Evolutionary conservation across 2,888 invertebrate genomes (phyloP), one percentile per base, ranked within the genome.

Genomic region (Idaea dimidiata): DNA sequence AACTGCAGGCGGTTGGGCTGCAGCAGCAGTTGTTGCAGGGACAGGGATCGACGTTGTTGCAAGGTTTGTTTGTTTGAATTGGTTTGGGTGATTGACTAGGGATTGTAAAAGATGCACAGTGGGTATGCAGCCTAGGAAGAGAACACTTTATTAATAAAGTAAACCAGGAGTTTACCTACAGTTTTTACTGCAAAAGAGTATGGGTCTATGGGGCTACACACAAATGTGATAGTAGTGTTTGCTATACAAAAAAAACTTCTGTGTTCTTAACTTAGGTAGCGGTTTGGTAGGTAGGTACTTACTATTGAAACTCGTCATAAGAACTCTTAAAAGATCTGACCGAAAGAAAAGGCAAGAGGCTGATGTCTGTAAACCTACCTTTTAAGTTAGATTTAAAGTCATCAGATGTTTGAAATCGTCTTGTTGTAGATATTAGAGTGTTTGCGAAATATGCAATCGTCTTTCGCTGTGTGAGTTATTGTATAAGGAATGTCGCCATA

Each of bases 11-110:
- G 16, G 94, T 93, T 62, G 94, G 94, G 16, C 78, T 94, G 72
- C 94, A 94, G 75, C 94, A 94, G 72, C 94, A 94, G 71, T 81
- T 94, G 76, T 72, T 94, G 74, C 94, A 94, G 92, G 94, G 94
- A 84, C 91, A 94, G 87, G 87, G 93, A 69, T 88, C 90, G 0
- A 89, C 89, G 84, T 78, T 93, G 81, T 75, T 91, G 68, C 92
- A 91, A 89, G 91, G 92, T 91, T 64, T 59, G 73, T 59, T 33
- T n/a, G 10, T 32, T 32, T 32, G 32, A 3, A 32, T 2, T 2
- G 0, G 32, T 32, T 32, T 32, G 32, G 32, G 43, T 43, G 3
- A 43, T 14, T 8, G 10, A 3, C 3, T 14, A 14, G 43, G 10
- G 14, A 43, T 10, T 14, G 43, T 43, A 43, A 14, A 43, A 10